Evolutionary conservation across 2,888 invertebrate species (phyloP).

Genomic region (Philopedon plagiatum): DNA sequence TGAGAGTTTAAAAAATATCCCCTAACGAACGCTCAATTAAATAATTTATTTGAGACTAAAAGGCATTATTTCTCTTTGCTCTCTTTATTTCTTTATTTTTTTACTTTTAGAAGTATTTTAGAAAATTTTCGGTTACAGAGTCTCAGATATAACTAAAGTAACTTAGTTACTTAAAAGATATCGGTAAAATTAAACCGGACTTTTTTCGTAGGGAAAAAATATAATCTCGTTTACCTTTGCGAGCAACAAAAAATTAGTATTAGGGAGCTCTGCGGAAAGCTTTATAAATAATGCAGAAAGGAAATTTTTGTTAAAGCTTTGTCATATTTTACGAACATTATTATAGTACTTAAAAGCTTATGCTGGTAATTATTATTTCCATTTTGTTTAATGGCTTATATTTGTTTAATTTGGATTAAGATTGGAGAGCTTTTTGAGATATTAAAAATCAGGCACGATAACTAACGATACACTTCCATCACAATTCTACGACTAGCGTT

Average conservation of each 20-base stretch:
- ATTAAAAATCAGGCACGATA: too few species aligned
- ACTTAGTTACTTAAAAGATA: conserved; percentile 2
- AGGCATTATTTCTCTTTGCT: background rate
- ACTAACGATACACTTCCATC: too few species aligned
- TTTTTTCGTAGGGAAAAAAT: background rate
- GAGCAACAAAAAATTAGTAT: conserved; percentile 1
- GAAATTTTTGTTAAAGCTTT: background rate
- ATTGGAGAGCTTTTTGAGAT: too few species aligned
- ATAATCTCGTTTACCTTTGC: background rate
- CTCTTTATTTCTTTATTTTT: background rate
- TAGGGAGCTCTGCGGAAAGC: background rate
- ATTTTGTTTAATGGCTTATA: too few species aligned
- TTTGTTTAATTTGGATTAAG: too few species aligned
- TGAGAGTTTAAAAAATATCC: too few species aligned
- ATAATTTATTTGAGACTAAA: background rate
- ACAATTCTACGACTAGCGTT: too few species aligned
- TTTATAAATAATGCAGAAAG: background rate
- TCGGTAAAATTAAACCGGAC: background rate
- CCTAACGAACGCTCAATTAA: too few species aligned
- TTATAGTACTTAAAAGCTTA: background rate
- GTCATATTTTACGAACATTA: background rate
- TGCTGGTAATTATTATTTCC: background rate
- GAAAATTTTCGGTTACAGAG: conserved; percentile 1
- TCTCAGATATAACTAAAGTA: background rate
- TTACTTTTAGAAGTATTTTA: background rate